Conservation (phyloP, 2,888 invertebrate species). For the Crioceris asparagi region DNA sequence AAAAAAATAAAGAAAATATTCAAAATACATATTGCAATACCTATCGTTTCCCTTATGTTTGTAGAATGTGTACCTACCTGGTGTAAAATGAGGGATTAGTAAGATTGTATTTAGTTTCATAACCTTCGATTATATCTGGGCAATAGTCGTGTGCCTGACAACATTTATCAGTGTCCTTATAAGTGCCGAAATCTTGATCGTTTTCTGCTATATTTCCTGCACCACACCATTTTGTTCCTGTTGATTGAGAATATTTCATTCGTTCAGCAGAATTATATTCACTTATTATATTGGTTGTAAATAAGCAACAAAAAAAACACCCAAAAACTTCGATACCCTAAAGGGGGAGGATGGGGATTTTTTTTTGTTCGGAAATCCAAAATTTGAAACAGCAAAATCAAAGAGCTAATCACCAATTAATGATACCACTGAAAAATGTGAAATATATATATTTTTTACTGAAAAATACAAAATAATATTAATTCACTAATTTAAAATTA, state of each 20-base stretch:
- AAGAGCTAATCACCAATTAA: too few species aligned
- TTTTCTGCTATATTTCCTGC: slow-evolving; percentile 52
- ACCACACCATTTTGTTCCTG: slow-evolving; percentile 76
- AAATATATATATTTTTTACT: too few species aligned
- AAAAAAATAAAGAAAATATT: neutral
- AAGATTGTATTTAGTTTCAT: slow-evolving; percentile 28
- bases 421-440: too few species aligned
- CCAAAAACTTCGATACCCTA: neutral
- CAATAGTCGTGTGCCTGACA: slow-evolving; percentile 66
- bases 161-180: slow-evolving; percentile 55
- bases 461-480: too few species aligned
- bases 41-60: neutral
- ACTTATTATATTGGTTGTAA: too few species aligned
- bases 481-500: too few species aligned
- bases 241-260: slow-evolving; percentile 3
- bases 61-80: slow-evolving; percentile 20
- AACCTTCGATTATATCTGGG: slow-evolving; percentile 43
- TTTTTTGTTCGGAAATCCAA: slow-evolving; percentile 6
- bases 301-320: slow-evolving; percentile 1
- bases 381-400: too few species aligned
- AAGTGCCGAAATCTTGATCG: slow-evolving; percentile 54
- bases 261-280: too few species aligned
- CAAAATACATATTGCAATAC: neutral
- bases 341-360: slow-evolving; percentile 1
- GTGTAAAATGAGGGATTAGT: slow-evolving; percentile 31